Evolutionary conservation across 2,888 invertebrate genomes (phyloP).

Genomic region (Notodonta ziczac): DNA sequence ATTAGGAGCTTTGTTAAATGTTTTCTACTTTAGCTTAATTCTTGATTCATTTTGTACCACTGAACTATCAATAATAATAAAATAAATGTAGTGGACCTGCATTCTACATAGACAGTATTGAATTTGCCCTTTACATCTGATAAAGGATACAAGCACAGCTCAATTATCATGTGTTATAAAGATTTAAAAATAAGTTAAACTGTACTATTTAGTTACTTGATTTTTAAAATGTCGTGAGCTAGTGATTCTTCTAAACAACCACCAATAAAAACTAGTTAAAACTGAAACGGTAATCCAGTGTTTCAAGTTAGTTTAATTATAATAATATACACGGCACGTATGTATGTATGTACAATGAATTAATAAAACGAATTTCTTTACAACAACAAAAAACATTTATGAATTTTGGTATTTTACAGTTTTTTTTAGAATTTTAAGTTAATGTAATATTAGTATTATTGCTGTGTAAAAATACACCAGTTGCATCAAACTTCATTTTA

Average conservation of each 20-base stretch:
- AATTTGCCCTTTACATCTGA: too few species aligned
- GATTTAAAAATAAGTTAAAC: too few species aligned
- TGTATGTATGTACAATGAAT: constrained; percentile 54
- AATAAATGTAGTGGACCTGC: not conserved
- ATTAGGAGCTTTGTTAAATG: constrained; percentile 57
- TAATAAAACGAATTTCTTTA: constrained; percentile 56
- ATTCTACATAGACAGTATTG: too few species aligned
- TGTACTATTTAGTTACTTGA: too few species aligned
- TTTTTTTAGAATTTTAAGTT: constrained; percentile 54
- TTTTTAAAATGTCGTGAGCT: not conserved
- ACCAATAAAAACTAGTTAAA: not conserved
- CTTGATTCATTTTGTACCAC: not conserved
- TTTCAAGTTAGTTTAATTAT: not conserved
- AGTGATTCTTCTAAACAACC: not conserved
- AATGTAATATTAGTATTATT: constrained; percentile 44
- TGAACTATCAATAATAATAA: not conserved
- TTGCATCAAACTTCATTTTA: not conserved
- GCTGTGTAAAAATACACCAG: constrained; percentile 41
- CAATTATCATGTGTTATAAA: too few species aligned
- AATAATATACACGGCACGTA: constrained; percentile 36
- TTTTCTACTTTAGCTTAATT: constrained; percentile 56
- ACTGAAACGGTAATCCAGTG: not conserved
- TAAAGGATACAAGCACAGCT: too few species aligned
- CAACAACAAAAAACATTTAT: constrained; percentile 40
- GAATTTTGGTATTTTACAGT: constrained; percentile 49